Base-by-base conservation (phyloP, 2,888 invertebrate species). In the Chloroclystis v-ata region DNA sequence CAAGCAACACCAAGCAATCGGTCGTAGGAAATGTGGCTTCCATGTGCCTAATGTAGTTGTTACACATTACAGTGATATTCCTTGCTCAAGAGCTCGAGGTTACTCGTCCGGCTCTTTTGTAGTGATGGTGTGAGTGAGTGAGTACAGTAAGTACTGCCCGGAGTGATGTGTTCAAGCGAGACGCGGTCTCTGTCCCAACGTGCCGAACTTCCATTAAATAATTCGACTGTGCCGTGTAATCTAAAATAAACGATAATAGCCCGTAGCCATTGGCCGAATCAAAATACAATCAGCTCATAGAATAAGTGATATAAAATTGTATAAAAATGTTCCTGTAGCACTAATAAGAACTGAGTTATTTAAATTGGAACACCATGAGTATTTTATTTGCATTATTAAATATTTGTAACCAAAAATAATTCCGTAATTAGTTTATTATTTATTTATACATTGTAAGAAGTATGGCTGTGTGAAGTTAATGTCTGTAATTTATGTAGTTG, bases 381-480 rank as follows among this genome's bases (percentile, higher is more conserved):
- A 76, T 78, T 76, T 20, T 75, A 76, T 74, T 78, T 73, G 71
- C 71, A 72, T 35, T 73, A 67, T 69, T 67, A 61, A 73, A 72
- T 68, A 67, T 72, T 72, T 70, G 74, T 78, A 82, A 78, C 85
- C 81, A 82, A 84, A 82, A 79, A 76, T 74, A 71, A 75, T 74
- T 73, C 72, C 69, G 66, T 73, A 72, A 76, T 77, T 78, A 73
- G 68, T 72, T 68, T 74, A 69, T 65, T 70, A 75, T 82, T 82
- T 84, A 82, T 83, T 81, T 78, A 77, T 78, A 65, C 60, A 54
- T 61, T 58, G 63, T 82, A 79, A 73, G 76, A 74, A 78, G 82
- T 81, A 85, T 82, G 86, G 84, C 84, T 86, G 84, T 85, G 85
- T 83, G 80, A 84, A 72, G 75, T 67, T 79, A 70, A 81, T 71